Percentiles rank a stretch among this genome's conserved stretches.
Evolutionary conservation across 2,888 invertebrate genomes (phyloP).

Genomic region (Lissonota sp.): DNA sequence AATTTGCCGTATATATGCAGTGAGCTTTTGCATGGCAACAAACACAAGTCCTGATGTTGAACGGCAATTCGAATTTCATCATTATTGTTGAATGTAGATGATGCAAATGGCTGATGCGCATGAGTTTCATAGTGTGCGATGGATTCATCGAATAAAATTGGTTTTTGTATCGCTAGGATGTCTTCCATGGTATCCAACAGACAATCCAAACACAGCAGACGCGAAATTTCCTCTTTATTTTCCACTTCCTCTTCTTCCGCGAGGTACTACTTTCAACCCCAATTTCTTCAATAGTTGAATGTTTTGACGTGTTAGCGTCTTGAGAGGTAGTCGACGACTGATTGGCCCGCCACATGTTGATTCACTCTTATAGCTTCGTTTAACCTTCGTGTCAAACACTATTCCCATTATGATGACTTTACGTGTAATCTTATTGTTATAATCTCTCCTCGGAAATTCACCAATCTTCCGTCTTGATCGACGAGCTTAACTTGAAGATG

Average conservation of each 20-base stretch:
- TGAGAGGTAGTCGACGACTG: conserved; percentile 23
- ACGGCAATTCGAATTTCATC: conserved; percentile 28
- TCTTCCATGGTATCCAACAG: conserved; percentile 7
- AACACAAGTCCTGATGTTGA: conserved; percentile 17
- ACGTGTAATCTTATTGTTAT: conserved; percentile 8
- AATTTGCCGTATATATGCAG: conserved; percentile 27
- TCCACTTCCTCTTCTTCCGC: neutral
- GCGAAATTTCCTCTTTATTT: conserved; percentile 12
- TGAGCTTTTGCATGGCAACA: conserved; percentile 18
- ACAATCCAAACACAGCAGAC: neutral
- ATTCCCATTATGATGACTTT: conserved; percentile 23
- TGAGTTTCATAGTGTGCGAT: conserved; percentile 12
- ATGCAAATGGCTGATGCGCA: conserved; percentile 3
- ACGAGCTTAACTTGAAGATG: conserved; percentile 65
- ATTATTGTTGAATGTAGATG: conserved; percentile 11
- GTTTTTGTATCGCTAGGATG: conserved; percentile 8
- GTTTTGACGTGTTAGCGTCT: conserved; percentile 24
- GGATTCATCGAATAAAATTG: conserved; percentile 9
- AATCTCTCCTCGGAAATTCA: conserved; percentile 55
- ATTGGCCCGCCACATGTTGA: conserved; percentile 38
- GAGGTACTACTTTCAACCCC: conserved; percentile 8
- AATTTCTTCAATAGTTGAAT: conserved; percentile 35
- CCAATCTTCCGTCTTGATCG: conserved; percentile 72
- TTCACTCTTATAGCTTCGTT: conserved; percentile 10
- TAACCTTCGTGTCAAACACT: conserved; percentile 10